Conservation (phyloP, 1,140 invertebrate species). For the Radopholus similis region DNA sequence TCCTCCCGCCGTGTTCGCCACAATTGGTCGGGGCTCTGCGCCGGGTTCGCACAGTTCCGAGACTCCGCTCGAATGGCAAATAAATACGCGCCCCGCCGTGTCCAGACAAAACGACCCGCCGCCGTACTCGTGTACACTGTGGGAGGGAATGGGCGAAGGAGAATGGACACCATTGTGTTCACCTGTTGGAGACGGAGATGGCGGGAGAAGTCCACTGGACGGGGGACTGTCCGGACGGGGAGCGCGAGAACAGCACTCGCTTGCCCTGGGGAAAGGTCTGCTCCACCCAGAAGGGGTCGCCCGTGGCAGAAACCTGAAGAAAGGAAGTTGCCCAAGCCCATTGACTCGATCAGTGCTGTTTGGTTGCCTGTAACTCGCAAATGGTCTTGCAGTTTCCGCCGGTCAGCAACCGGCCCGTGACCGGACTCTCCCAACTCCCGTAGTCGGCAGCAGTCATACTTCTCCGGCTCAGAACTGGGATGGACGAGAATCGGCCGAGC, state of each 20-base stretch:
- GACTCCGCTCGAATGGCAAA: constrained; percentile 36
- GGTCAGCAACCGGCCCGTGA: constrained; percentile 58
- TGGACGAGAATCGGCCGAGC: background rate
- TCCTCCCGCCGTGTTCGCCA: too few species aligned
- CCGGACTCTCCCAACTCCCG: constrained; percentile 60
- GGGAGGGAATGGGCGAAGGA: background rate
- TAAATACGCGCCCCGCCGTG: constrained; percentile 49
- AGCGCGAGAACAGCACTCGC: constrained; percentile 35
- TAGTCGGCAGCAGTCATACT: constrained; percentile 41
- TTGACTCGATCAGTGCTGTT: too few species aligned
- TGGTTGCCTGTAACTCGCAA: constrained; percentile 40
- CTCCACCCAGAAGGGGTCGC: constrained; percentile 45
- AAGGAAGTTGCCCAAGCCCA: too few species aligned
- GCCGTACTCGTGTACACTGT: constrained; percentile 62
- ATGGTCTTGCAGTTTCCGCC: constrained; percentile 53
- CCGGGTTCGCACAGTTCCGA: constrained; percentile 7
- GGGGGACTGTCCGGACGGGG: constrained; percentile 4
- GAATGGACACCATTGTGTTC: background rate
- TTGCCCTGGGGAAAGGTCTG: constrained; percentile 39
- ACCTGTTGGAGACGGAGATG: constrained; percentile 54
- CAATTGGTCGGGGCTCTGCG: constrained; percentile 14
- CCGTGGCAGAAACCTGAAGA: constrained; percentile 5
- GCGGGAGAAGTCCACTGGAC: constrained; percentile 55
- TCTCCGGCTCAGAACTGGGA: background rate
- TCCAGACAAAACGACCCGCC: constrained; percentile 58